Evolutionary conservation across 2,888 invertebrate species (phyloP).

Genomic region (Epirrhoe tristata): DNA sequence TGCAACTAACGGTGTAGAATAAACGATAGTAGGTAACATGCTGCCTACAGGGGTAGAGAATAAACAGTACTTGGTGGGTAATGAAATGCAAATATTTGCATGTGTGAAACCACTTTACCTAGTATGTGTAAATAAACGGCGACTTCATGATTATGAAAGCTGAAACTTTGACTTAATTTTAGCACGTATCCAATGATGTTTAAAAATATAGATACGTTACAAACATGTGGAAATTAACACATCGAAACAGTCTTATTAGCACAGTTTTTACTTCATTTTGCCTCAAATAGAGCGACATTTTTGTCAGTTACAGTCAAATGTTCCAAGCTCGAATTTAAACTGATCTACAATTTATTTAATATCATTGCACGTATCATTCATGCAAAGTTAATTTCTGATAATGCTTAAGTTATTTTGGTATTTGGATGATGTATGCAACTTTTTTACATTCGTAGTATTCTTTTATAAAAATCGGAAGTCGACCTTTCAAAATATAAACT

Average conservation of each 20-base stretch:
- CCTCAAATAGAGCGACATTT: too few relatives aligned
- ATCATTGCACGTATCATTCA: not conserved
- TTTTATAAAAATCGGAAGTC: too few relatives aligned
- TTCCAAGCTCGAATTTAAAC: too few relatives aligned
- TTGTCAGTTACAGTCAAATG: too few relatives aligned
- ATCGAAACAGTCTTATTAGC: too few relatives aligned
- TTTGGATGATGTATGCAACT: too few relatives aligned
- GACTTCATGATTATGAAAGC: constrained; percentile 55
- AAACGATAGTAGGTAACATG: constrained; percentile 23
- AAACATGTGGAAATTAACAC: too few relatives aligned
- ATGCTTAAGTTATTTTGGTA: not conserved
- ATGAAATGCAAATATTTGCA: constrained; percentile 73
- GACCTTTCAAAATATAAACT: too few relatives aligned
- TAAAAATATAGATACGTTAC: too few relatives aligned
- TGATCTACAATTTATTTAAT: too few relatives aligned
- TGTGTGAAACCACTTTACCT: constrained; percentile 61
- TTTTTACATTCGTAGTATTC: too few relatives aligned
- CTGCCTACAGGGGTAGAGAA: constrained; percentile 19
- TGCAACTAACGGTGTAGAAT: constrained; percentile 22
- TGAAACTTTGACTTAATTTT: constrained; percentile 28
- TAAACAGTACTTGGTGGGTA: constrained; percentile 46
- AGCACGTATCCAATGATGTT: not conserved
- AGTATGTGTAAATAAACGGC: constrained; percentile 56
- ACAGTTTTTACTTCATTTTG: too few relatives aligned
- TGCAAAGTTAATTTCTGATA: not conserved